Conservation (phyloP, 2,888 invertebrate species). For the Zhuqinia jingwanae region DNA sequence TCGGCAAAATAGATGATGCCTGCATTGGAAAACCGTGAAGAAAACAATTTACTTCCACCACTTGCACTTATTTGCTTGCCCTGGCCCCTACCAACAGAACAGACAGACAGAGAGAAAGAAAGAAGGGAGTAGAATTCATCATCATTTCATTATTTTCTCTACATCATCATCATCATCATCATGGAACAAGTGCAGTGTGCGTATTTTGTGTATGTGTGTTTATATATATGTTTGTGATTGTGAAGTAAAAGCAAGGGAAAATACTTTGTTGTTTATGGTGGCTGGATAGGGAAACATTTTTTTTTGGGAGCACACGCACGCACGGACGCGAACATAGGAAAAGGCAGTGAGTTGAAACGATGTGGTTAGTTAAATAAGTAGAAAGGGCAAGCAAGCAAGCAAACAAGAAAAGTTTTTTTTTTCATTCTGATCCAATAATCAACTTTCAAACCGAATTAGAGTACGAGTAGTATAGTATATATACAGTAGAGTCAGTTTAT, state of each 20-base stretch:
- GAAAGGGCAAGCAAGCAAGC: constrained; percentile 32
- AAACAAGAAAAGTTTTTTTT: too few relatives aligned
- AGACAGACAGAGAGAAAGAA: too few relatives aligned
- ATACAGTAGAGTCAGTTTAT: neutral
- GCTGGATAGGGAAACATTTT: neutral
- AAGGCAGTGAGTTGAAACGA: constrained; percentile 42
- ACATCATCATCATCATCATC: too few relatives aligned
- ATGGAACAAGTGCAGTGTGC: constrained; percentile 10
- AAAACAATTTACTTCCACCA: constrained; percentile 63
- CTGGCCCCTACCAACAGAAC: neutral
- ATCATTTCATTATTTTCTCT: too few relatives aligned
- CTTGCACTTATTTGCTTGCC: constrained; percentile 41
- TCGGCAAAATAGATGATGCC: constrained; percentile 7
- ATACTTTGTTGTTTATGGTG: neutral
- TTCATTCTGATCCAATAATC: constrained; percentile 41
- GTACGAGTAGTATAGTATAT: too few relatives aligned
- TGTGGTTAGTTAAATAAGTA: constrained; percentile 46
- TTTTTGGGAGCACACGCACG: too few relatives aligned
- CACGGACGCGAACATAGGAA: neutral
- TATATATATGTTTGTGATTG: too few relatives aligned
- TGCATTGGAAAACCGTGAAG: constrained; percentile 62
- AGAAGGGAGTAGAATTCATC: neutral
- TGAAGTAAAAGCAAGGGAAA: neutral
- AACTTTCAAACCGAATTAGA: constrained; percentile 16
- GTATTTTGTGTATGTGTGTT: too few relatives aligned